Base-by-base conservation (phyloP, 1,140 invertebrate genomes). In the Odontomachus brunneus region DNA sequence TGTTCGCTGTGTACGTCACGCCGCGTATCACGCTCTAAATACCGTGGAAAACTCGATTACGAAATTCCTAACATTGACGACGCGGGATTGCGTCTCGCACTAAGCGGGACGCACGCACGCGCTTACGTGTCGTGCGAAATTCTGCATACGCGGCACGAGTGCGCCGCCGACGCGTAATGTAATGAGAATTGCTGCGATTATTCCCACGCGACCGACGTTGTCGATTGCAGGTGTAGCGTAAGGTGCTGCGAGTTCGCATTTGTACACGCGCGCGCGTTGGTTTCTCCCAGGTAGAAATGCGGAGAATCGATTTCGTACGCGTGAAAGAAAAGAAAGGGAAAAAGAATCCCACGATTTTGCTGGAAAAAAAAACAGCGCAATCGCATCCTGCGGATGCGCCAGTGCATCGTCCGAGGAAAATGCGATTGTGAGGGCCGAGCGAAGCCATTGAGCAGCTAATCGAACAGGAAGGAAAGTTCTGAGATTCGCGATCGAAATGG, bases 171-270 rank as follows among this genome's bases (percentile, higher is more conserved):
- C 62, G 29, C 75, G 29, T 38, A 78, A 67, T 78, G 53, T 78
- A 78, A 57, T 78, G 74, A 57, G 69, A 69, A 78, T 78, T 67
- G 14, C 63, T 15, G 75, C 33, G 44, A 69, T 76, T 76, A 76
- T 78, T 78, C 33, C 75, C 29, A 38, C 69, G 51, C 15, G 63
- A 33, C 14, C 19, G 14, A 33, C 29, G 2, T 11, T 24, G 14
- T n/a, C 9, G 29, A 51, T 19, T 65, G 48, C 49, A 67, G 22
- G 22, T 67, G 48, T 19, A 67, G 29, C 12, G n/a, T 24, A 33
- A 69, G 55, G 33, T 24, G 55, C 51, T 69, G n/a, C n/a, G n/a
- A n/a, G 55, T 57, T 67, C 15, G 17, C 15, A 5, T 38, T 67
- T 55, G 2, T 33, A 5, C 5, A 53, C 51, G 17, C 29, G 24